Evolutionary conservation across 1,140 invertebrate species (phyloP).

Genomic region (Wasmannia auropunctata): DNA sequence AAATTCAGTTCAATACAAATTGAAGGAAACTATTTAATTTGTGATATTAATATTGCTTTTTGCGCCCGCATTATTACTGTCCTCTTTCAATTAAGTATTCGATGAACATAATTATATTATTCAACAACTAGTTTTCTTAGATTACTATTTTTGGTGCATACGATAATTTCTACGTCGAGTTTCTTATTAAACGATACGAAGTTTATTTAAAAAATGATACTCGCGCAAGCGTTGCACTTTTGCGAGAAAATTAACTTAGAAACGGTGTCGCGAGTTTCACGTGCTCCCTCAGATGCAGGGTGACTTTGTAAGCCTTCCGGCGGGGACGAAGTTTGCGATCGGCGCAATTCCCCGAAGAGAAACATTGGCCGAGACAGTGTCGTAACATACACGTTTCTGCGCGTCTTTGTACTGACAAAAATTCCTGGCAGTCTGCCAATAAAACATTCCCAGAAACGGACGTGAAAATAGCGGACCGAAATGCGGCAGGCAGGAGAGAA

Average conservation of each 20-base stretch:
- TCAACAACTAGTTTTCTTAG: neutral
- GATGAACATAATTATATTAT: neutral
- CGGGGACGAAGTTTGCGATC: constrained; percentile 62
- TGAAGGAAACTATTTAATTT: neutral
- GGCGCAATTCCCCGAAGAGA: constrained; percentile 68
- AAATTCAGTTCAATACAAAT: neutral
- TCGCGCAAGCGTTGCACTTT: neutral
- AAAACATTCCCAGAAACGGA: constrained; percentile 68
- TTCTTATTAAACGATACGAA: neutral
- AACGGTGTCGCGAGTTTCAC: neutral
- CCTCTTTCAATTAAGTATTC: neutral
- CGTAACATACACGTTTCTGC: constrained; percentile 64
- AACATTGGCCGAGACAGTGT: constrained; percentile 63
- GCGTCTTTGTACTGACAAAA: constrained; percentile 65
- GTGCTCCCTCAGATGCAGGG: neutral
- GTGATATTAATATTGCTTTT: neutral
- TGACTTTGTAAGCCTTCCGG: constrained; percentile 58
- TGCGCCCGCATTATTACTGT: neutral
- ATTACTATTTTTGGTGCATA: neutral
- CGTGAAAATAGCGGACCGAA: constrained; percentile 66
- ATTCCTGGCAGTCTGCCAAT: constrained; percentile 67
- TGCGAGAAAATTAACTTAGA: neutral
- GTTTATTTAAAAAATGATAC: neutral
- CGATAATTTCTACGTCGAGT: neutral
- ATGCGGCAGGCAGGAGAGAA: neutral